Evolutionary conservation across 2,888 invertebrate genomes (phyloP).

Genomic region (Acrobasis consociella): DNA sequence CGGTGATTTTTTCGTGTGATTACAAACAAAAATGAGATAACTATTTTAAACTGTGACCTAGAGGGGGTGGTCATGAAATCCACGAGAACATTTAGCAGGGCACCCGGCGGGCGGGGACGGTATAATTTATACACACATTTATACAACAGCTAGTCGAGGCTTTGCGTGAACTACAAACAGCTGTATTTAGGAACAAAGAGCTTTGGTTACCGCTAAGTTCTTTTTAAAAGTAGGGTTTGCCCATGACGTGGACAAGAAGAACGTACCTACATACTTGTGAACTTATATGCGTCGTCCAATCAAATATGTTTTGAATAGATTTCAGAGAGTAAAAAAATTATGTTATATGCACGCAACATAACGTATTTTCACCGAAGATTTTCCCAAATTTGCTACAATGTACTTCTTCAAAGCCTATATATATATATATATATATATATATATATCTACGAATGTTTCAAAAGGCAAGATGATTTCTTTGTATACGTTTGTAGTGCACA

Average conservation of each 20-base stretch:
- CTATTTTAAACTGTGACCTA: conserved; percentile 56
- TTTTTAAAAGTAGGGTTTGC: conserved; percentile 28
- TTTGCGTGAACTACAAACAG: conserved; percentile 51
- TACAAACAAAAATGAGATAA: conserved; percentile 37
- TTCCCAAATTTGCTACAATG: too few species aligned
- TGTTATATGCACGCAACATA: too few species aligned
- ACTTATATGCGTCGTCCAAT: too few species aligned
- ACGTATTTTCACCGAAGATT: too few species aligned
- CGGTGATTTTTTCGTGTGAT: conserved; percentile 18
- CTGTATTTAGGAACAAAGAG: conserved; percentile 54
- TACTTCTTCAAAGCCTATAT: too few species aligned
- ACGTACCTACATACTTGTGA: too few species aligned
- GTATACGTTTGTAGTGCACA: too few species aligned
- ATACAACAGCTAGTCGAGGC: conserved; percentile 41
- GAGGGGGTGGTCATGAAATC: conserved; percentile 48
- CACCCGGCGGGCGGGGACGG: conserved; percentile 40
- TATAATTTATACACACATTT: conserved; percentile 59
- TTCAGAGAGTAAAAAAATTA: too few species aligned
- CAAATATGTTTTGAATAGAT: too few species aligned
- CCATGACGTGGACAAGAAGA: background rate
- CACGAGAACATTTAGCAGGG: conserved; percentile 38
- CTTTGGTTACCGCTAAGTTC: conserved; percentile 38
- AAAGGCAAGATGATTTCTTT: too few species aligned
- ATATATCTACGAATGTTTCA: too few species aligned
- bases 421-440: too few species aligned